phyloP scores from a whole-genome alignment of 2,888 invertebrate genomes.

The Phyto melanocephala region DNA sequence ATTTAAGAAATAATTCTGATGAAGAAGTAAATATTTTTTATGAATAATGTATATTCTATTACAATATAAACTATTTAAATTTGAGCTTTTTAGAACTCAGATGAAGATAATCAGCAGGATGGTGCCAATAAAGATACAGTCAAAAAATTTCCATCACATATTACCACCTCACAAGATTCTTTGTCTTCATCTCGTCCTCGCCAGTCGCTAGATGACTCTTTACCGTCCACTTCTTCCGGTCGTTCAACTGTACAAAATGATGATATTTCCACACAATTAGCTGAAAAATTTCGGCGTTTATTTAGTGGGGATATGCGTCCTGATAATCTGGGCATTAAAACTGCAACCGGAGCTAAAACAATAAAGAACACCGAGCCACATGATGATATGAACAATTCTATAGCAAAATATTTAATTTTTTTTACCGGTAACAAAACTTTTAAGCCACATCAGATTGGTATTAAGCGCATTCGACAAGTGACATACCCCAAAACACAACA shows the following conservation, averaged over 20 bases:
- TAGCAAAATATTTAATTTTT: constrained; percentile 84
- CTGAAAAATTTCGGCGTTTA: constrained; percentile 81
- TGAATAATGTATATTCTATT: background rate
- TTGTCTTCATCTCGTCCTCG: constrained; percentile 65
- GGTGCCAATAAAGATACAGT: constrained; percentile 59
- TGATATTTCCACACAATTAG: constrained; percentile 81
- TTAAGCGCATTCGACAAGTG: constrained; percentile 86
- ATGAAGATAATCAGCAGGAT: constrained; percentile 46
- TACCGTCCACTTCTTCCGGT: constrained; percentile 33
- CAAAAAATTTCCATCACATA: constrained; percentile 75
- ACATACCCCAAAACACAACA: constrained; percentile 84
- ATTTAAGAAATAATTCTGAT: background rate
- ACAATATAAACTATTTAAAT: background rate
- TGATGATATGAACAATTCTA: constrained; percentile 83
- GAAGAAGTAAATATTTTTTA: constrained; percentile 3
- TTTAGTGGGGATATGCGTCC: constrained; percentile 67
- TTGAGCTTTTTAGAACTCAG: constrained; percentile 11
- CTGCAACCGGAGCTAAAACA: constrained; percentile 56
- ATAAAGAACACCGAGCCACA: constrained; percentile 71
- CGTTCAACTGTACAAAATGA: constrained; percentile 42
- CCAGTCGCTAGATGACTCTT: constrained; percentile 66
- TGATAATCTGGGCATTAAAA: constrained; percentile 64
- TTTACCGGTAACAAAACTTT: constrained; percentile 90
- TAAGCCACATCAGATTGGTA: constrained; percentile 91
- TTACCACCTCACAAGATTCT: constrained; percentile 68